Conservation (phyloP, 2,113 vertebrate genomes). For the Sceloporus undulatus region DNA sequence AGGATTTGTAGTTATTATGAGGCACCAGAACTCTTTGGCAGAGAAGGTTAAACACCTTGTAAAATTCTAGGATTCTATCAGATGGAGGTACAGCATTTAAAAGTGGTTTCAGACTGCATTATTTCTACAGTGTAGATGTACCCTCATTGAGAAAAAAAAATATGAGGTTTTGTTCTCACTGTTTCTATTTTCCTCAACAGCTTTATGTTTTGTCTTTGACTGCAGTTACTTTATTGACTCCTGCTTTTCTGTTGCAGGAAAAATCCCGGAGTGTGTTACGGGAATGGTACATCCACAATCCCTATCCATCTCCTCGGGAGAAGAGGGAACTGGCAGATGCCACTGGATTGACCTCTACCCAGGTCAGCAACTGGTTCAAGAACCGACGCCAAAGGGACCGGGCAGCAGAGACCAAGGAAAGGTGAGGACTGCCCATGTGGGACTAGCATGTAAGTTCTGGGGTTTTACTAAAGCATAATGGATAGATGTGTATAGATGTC, state of each 20-base stretch:
- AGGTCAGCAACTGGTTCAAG: slow-evolving; percentile 99
- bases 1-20: too few species aligned
- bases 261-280: slow-evolving; percentile 95
- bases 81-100: too few species aligned
- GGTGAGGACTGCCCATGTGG: slow-evolving; percentile 76
- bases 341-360: slow-evolving; percentile 97
- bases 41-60: too few species aligned
- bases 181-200: background rate
- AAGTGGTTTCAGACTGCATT: too few species aligned
- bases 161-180: background rate
- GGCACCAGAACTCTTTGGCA: too few species aligned
- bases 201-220: background rate
- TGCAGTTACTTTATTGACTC: background rate
- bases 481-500: too few species aligned
- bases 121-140: background rate
- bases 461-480: too few species aligned
- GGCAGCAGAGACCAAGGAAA: slow-evolving; percentile 97
- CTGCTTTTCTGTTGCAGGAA: slow-evolving; percentile 77
- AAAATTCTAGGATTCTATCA: too few species aligned
- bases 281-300: slow-evolving; percentile 99
- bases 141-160: too few species aligned
- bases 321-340: slow-evolving; percentile 97
- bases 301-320: slow-evolving; percentile 96
- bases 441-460: too few species aligned
- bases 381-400: slow-evolving; percentile 82